Base-by-base conservation (phyloP, 1,140 invertebrate species). In the Trichonephila clavata region DNA sequence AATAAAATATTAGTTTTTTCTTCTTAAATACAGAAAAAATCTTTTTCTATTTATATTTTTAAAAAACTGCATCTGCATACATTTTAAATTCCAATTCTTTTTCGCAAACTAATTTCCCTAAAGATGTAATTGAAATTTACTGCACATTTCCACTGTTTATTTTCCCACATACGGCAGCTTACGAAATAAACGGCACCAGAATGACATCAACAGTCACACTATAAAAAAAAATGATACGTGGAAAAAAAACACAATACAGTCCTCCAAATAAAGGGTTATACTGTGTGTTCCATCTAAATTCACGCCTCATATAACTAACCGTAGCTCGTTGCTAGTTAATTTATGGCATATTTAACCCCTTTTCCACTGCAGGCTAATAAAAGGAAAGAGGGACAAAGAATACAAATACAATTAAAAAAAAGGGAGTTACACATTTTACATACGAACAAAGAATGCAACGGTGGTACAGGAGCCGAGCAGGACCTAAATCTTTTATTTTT, bases 311-410 rank as follows among this genome's bases (percentile, higher is more conserved):
- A 86, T 71, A 92, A 92, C 59, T 63, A 68, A 86, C 61, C 83
- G 27, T 68, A 83, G 81, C 43, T 24, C 81, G 10, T 59, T 57
- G 57, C 59, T 32, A 86, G 81, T 92, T 92, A 92, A 92, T 92
- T 92, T 92, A 92, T 92, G 90, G 90, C 90, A 92, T 92, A 86
- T 92, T 92, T 92, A 92, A 92, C 83, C 83, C 43, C 90, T 86
- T 92, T 84, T 59, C 81, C 24, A 32, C 0, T 18, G 14, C 18
- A 77, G 39, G 32, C 59, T 86, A 92, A 92, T 86, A 92, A 92
- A 50, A 24, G 61, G 32, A 24, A 43, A 71, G 24, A 27, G 50
- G 71, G 24, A 63, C 59, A 57, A 86, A 84, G 57, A 84, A 24
- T 84, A 84, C 59, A 84, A 57, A 84, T 84, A 84, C 27, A 83